Base-by-base conservation (phyloP, 2,113 vertebrate genomes). In the Corythornis madagascariensis region DNA sequence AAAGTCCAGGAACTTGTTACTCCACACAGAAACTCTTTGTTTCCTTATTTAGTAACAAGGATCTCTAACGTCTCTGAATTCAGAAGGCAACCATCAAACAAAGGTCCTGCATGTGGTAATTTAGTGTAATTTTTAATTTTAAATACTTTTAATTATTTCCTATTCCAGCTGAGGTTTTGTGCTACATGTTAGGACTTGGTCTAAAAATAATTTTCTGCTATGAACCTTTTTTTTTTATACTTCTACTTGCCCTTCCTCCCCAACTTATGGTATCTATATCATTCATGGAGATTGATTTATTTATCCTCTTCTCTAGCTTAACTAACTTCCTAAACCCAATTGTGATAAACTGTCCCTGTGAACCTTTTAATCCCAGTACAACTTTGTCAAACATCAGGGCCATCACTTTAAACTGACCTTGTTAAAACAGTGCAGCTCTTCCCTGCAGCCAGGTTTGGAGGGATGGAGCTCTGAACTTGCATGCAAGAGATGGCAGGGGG, bases 1-100 rank as follows among this genome's bases (percentile, higher is more conserved):
- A 83, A 95, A 96, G 93, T 71, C 31, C 82, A 69, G 86, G 87
- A 95, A 88, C 80, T 93, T 38, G 56, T 57, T 63, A 19, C 20
- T 83, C 22, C 47, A 60, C 35, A 21, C 25, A 83, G 38, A 71
- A 81, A 71, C 25, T 4, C 60, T 91, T 70, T 60, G 38, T 83
- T 86, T 95, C 64, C 38, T 73, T 26, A 33, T 31, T 80, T 42
- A 2, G 22, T 45, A 9, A 42, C 18, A 47, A 53, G 40, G 70
- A 33, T 76, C 42, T 88, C 63, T 31, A 33, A 45, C 8, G 31
- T 4, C 59, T 17, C 59, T 53, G 66, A 25, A 70, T 50, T 55
- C 57, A 45, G 33, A 82, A 82, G 14, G 69, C 8, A 13, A n/a
- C 3, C 26, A 55, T 91, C 42, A 70, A 83, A 87, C 25, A 33